These are phyloP conservation scores for Ibidorhyncha struthersii DNA, from an alignment of 2,113 vertebrate genomes.

Conservation along the genomic window DNA sequence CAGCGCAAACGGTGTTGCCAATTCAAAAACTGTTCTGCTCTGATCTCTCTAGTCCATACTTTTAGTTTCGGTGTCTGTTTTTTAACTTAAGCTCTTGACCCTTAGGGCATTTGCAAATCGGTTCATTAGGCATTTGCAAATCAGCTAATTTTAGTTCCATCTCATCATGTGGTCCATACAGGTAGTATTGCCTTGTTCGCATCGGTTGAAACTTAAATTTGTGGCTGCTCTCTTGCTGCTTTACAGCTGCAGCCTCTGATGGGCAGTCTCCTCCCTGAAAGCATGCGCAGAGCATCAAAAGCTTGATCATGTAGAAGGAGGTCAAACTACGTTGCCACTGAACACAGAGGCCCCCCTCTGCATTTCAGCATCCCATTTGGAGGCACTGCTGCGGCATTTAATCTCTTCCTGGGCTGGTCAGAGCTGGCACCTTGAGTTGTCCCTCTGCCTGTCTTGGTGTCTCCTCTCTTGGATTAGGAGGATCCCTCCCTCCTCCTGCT, in stretches of 20 bases:
- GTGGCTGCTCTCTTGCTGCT: accelerated
- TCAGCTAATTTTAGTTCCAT: neutral
- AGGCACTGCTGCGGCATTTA: neutral
- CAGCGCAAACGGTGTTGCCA: neutral
- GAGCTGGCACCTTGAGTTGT: neutral
- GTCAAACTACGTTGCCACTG: neutral
- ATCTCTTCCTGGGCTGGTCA: neutral
- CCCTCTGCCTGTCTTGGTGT: neutral
- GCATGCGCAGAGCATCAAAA: neutral
- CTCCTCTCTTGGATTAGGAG: neutral
- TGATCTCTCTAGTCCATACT: neutral
- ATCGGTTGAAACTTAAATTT: neutral
- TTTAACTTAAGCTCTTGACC: neutral
- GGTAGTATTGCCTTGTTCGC: neutral
- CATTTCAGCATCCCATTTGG: neutral
- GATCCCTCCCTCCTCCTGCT: neutral
- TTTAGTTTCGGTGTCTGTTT: neutral
- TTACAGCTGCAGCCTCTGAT: neutral
- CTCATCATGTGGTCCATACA: neutral
- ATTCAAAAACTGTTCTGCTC: neutral
- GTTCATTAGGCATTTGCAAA: neutral
- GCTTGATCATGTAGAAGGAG: neutral
- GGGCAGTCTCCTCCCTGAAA: neutral
- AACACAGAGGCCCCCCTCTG: neutral
- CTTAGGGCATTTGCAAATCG: neutral